Evolutionary conservation across 2,888 invertebrate genomes (phyloP).

Genomic region (Lepidochrysops patricia): DNA sequence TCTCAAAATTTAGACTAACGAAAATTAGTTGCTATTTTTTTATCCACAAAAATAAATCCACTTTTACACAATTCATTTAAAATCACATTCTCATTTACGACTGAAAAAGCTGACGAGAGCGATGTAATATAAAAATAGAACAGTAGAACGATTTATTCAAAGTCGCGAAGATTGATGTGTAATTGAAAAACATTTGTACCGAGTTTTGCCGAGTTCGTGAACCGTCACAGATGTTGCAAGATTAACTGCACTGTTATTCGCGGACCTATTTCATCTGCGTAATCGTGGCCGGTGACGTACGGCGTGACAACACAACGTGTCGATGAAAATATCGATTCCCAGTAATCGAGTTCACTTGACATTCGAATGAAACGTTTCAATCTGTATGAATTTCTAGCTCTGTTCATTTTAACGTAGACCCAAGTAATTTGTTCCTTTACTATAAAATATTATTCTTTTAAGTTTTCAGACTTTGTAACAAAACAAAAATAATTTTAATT

Average conservation of each 20-base stretch:
- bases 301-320: conserved; percentile 8
- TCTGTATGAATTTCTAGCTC: background rate
- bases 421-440: too few relatives aligned
- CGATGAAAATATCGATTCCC: background rate
- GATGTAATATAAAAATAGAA: too few relatives aligned
- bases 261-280: conserved; percentile 11
- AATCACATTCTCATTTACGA: too few relatives aligned
- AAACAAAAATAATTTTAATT: background rate
- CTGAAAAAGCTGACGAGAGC: too few relatives aligned
- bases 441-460: too few relatives aligned
- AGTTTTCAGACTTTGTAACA: too few relatives aligned
- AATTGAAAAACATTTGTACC: conserved; percentile 21
- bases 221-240: conserved; percentile 23
- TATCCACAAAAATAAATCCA: too few relatives aligned
- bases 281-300: conserved; percentile 2
- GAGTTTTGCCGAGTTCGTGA: conserved; percentile 19
- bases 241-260: conserved; percentile 18
- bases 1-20: too few relatives aligned
- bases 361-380: background rate
- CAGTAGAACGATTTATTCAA: too few relatives aligned
- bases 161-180: conserved; percentile 9
- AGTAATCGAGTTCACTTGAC: background rate
- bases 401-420: too few relatives aligned
- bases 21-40: too few relatives aligned
- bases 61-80: too few relatives aligned